Percentiles rank a stretch among this genome's conserved stretches.
Conservation (phyloP, 1,140 invertebrate species). For the Aphidius gifuensis region DNA sequence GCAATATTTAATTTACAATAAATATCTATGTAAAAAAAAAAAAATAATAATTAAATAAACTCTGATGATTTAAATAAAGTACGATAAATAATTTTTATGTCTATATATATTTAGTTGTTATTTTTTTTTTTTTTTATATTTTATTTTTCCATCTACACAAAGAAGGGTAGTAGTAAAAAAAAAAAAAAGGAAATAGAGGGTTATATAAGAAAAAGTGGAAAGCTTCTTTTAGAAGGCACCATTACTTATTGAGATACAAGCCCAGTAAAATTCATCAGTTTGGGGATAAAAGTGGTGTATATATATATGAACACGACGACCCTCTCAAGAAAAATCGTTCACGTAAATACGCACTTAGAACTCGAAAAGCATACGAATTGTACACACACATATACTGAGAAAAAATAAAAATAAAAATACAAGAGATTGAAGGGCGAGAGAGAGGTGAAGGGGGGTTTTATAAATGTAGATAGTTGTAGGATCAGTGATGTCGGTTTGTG, state of each 20-base stretch:
- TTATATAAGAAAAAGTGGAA: too few relatives aligned
- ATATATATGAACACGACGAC: background rate
- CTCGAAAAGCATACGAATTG: conserved; percentile 13
- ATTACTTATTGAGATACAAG: conserved; percentile 26
- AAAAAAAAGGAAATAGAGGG: too few relatives aligned
- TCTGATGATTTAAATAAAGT: too few relatives aligned
- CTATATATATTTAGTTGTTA: too few relatives aligned
- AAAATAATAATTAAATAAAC: too few relatives aligned
- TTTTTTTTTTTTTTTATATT: too few relatives aligned
- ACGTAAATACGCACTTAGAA: conserved; percentile 21
- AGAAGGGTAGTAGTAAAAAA: too few relatives aligned
- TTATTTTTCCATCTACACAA: too few relatives aligned
- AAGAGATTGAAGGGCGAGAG: background rate
- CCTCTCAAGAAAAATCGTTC: conserved; percentile 12
- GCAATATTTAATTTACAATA: too few relatives aligned
- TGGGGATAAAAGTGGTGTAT: conserved; percentile 10
- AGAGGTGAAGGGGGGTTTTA: conserved; percentile 17
- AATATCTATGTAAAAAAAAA: too few relatives aligned
- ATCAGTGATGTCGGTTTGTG: conserved; percentile 20
- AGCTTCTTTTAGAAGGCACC: background rate
- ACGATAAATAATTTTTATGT: too few relatives aligned
- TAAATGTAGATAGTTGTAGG: conserved; percentile 28
- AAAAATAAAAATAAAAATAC: conserved; percentile 21
- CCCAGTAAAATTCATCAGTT: conserved; percentile 27
- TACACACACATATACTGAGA: conserved; percentile 15